Base-by-base conservation (phyloP, 2,888 invertebrate species). In the Heliconius aoede region DNA sequence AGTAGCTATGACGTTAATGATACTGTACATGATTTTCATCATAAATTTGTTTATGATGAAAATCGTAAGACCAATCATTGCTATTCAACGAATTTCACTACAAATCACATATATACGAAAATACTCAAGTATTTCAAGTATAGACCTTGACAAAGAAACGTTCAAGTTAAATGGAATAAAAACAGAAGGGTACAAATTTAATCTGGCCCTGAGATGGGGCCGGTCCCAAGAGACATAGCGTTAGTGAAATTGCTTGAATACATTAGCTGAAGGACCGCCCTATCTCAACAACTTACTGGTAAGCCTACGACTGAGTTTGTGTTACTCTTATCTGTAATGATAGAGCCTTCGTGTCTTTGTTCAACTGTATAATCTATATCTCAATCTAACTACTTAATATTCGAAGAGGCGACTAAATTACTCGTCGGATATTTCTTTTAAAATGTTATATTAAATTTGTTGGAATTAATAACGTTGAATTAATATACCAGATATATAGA, bases 201-300 rank as follows among this genome's bases (percentile, higher is more conserved):
- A 91, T 92, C 89, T 88, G 88, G 86, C 86, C 85, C 86, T 87
- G n/a, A 86, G 86, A 84, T 85, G 83, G 84, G 85, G 82, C 24
- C 64, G 85, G 83, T 82, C 87, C 86, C 80, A 81, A 71, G 78
- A 60, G 78, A 46, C 55, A 40, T 62, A 67, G 84, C 87, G 86
- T 86, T 87, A 84, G 89, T 85, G 86, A 89, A 91, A 93, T 91
- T 91, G 88, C 88, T 88, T 85, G 92, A 92, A 92, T 93, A 91
- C 89, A 92, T 93, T 91, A 92, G 36, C 30, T 87, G 84, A 85
- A 87, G 87, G 87, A 87, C 85, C 86, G 88, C 89, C 89, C 91
- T 91, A 91, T 91, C 91, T 89, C 90, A 89, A 91, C 90, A 88
- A 85, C 87, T 86, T 86, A 88, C 85, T 85, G 83, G 88, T 90